These are phyloP conservation scores for Eidolon helvum DNA, from an alignment of 2,113 vertebrate species.

Conservation along the genomic window DNA sequence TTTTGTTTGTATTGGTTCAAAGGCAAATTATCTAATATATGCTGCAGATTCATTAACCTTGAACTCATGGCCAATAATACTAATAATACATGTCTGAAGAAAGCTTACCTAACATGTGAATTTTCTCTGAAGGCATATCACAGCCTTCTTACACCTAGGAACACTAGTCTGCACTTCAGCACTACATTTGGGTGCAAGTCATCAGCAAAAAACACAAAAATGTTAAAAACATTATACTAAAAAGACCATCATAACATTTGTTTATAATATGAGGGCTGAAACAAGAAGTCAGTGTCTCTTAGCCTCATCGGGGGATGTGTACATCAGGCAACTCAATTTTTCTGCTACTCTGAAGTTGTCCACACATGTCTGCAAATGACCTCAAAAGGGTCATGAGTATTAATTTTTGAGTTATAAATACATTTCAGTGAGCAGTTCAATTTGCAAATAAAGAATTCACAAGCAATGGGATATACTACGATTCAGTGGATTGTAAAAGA, in stretches of 20 bases:
- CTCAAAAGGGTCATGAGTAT: not conserved
- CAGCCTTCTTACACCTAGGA: not conserved
- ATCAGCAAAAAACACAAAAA: not conserved
- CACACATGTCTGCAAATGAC: not conserved
- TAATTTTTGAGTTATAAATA: not conserved
- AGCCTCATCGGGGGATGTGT: not conserved
- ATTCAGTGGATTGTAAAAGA: not conserved
- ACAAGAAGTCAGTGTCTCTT: not conserved
- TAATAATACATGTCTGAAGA: not conserved
- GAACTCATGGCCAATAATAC: not conserved
- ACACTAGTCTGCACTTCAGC: not conserved
- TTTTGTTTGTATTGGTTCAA: not conserved
- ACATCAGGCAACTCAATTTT: not conserved
- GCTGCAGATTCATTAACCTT: not conserved
- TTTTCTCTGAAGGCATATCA: not conserved
- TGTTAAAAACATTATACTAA: not conserved
- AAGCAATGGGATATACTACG: not conserved
- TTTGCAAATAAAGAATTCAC: not conserved
- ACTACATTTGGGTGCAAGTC: accelerated
- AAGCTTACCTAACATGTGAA: not conserved
- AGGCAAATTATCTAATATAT: not conserved
- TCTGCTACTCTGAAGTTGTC: not conserved
- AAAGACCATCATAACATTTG: too few relatives aligned
- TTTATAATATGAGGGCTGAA: not conserved
- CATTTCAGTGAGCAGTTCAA: not conserved